Evolutionary conservation across 1,140 invertebrate genomes (phyloP).

Genomic region (Drosophila arawakana): DNA sequence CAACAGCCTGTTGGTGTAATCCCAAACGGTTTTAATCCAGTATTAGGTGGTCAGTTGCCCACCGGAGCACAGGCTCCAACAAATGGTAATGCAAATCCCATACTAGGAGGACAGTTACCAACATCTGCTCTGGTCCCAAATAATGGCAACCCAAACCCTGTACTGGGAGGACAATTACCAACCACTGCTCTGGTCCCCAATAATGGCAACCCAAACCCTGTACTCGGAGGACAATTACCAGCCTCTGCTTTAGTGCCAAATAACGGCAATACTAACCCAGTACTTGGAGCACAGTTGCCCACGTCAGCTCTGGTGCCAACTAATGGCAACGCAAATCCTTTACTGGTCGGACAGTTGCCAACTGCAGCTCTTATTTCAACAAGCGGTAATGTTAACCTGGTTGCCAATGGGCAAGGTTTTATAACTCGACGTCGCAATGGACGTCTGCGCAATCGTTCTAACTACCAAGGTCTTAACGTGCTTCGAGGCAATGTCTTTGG

Average conservation of each 20-base stretch:
- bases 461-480: constrained; percentile 73
- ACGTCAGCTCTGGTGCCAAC: not conserved
- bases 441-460: constrained; percentile 58
- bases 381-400: constrained; percentile 17
- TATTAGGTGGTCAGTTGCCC: constrained; percentile 16
- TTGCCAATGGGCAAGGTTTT: constrained; percentile 20
- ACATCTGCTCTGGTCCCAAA: not conserved
- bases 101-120: constrained; percentile 17
- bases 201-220: not conserved
- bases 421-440: constrained; percentile 32
- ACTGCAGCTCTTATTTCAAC: not conserved
- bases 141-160: constrained; percentile 13
- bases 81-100: constrained; percentile 2
- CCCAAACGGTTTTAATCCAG: constrained; percentile 7
- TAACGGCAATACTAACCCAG: not conserved
- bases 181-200: not conserved
- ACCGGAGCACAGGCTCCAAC: constrained; percentile 10
- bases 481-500: constrained; percentile 64
- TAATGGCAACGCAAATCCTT: constrained; percentile 4
- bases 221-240: constrained; percentile 9
- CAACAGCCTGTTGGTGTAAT: constrained; percentile 4
- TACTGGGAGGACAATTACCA: constrained; percentile 6
- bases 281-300: constrained; percentile 6
- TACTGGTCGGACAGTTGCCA: constrained; percentile 8
- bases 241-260: not conserved